Evolutionary conservation across 1,140 invertebrate genomes (phyloP), one percentile per base, ranked within the genome.

Genomic region (Rhopalosiphum maidis): DNA sequence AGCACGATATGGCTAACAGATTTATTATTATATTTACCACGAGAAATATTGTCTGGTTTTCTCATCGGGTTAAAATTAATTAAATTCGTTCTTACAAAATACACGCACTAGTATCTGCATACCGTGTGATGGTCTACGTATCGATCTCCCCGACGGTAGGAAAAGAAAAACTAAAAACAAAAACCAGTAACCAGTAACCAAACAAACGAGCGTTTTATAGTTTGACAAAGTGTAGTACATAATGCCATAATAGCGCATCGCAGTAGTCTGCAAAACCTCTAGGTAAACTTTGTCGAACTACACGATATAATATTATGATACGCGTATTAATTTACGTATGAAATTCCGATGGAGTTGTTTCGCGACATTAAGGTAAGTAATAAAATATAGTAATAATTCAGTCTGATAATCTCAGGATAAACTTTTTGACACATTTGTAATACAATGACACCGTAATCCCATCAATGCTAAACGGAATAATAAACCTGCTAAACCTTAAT

Each of bases 361-460:
- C 46, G 60, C 18, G 43, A 85, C 37, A 85, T 85, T 85, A 25
- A 85, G 86, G 86, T 87, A 48, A 51, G 86, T 51, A 48, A 87
- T 87, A 87, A 87, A 87, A 87, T 46, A 46, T 46, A 48, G 46
- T 87, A 51, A 87, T 87, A 87, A 87, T 87, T 87, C 46, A 87
- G 86, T 51, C 2, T 35, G 43, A 48, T 87, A 87, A 87, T 51
- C 86, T 87, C 86, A 21, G 43, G 18, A 48, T 46, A 48, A 87
- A 87, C 86, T 87, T 87, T 87, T 21, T 25, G 86, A 87, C 86
- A 87, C 85, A 87, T 87, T 87, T 51, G 43, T 48, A 48, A 48
- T n/a, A 87, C 46, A 21, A 48, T 35, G 43, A 48, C 86, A 87
- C 86, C 30, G 46, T 87, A 48, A 87, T 87, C 46, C 86, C 46